Evolutionary conservation across 1,140 invertebrate genomes (phyloP), one percentile per base, ranked within the genome.

Genomic region (Tribolium madens): DNA sequence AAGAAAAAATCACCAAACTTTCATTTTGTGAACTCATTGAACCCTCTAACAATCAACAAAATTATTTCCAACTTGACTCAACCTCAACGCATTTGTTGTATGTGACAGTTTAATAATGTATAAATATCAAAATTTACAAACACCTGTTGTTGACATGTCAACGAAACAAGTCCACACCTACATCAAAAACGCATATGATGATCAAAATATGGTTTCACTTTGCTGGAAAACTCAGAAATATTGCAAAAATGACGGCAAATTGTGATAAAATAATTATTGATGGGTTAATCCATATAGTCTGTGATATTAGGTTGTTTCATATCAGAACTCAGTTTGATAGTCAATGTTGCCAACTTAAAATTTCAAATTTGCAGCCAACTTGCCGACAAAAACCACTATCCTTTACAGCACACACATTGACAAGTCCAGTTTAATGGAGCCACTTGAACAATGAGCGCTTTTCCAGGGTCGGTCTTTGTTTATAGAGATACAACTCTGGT

Each of bases 361-460:
- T n/a, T n/a, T n/a, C n/a, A n/a, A n/a, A n/a, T n/a, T n/a, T n/a
- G n/a, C n/a, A n/a, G n/a, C n/a, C n/a, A n/a, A n/a, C n/a, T n/a
- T n/a, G n/a, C n/a, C n/a, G n/a, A n/a, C n/a, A n/a, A n/a, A n/a
- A n/a, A n/a, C n/a, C n/a, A n/a, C n/a, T n/a, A n/a, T n/a, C n/a
- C n/a, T n/a, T n/a, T n/a, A n/a, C n/a, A n/a, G n/a, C n/a, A n/a
- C n/a, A n/a, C n/a, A n/a, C n/a, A n/a, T n/a, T 33, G 26, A 31
- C 57, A 33, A 13, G 57, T 64, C 57, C 57, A 12, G 21, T 12
- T 13, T 64, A 64, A 64, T 64, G 36, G 26, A 64, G 57, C 36
- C 21, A 33, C n/a, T 12, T 4, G 1, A 64, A 64, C 57, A 64
- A 64, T 64, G 12, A 33, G 12, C 21, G 12, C 26, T 26, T n/a